Base-by-base conservation (phyloP, 2,113 vertebrate species). In the Lasiurus borealis region DNA sequence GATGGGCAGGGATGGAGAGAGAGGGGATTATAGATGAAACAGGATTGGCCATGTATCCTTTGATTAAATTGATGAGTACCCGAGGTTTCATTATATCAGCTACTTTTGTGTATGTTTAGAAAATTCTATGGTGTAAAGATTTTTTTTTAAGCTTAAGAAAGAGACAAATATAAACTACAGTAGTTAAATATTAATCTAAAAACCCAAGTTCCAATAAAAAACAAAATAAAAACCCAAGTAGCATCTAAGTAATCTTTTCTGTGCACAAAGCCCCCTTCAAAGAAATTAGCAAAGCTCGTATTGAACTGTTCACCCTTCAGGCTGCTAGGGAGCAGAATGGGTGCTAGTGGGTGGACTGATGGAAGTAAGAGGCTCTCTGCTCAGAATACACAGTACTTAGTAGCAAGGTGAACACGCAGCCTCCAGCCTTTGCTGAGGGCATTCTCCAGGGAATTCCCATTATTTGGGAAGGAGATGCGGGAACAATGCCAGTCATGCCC, bases 201-300 rank as follows among this genome's bases (percentile, higher is more conserved):
- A 88, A 15, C 2, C 54, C 21, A 31, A 64, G 46, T 85, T n/a
- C n/a, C n/a, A n/a, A n/a, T n/a, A n/a, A n/a, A n/a, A n/a, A n/a
- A n/a, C n/a, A 92, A 81, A 88, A 15, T 88, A n/a, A 92, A 81
- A 88, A 15, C 2, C 54, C 21, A 31, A 64, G 46, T 85, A 88
- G 77, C 4, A 73, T 88, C 8, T n/a, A 78, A 69, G 73, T 62
- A 8, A 44, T 83, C 18, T 69, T 91, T 95, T 69, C 25, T 52
- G 57, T 52, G n/a, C 15, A 72, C n/a, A 93, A 59, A 92, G 44
- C 29, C 29, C n/a, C 5, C n/a, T 12, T 59, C 36, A 66, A 40
- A 90, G 59, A 84, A 54, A 71, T 36, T 27, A 76, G 23, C 16
- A 54, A 84, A 66, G 31, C 34, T 71, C 7, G 54, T 52, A 66